Evolutionary conservation across 2,797 vertebrate species (phyloP).

Genomic region (Mus caroli): DNA sequence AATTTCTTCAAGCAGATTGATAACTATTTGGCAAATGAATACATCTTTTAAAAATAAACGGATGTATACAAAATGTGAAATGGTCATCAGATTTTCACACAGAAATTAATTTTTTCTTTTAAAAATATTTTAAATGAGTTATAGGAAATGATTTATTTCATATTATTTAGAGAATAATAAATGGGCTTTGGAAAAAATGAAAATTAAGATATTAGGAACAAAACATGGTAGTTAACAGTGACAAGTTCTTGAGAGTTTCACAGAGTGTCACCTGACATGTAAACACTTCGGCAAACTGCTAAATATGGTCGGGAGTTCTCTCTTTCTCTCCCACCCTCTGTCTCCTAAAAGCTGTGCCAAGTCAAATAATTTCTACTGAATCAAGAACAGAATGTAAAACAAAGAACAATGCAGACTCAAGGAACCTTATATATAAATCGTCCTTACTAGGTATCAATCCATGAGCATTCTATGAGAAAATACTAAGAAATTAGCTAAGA

Average conservation of each 20-base stretch:
- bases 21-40: slow-evolving; percentile 45
- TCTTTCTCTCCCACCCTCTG: neutral
- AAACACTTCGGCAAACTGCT: slow-evolving; percentile 85
- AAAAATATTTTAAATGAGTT: slow-evolving; percentile 84
- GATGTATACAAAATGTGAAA: slow-evolving; percentile 26
- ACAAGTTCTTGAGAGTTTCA: slow-evolving; percentile 82
- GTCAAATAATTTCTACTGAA: slow-evolving; percentile 72
- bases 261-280: slow-evolving; percentile 85
- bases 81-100: slow-evolving; percentile 32
- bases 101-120: slow-evolving; percentile 74
- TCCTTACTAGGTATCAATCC: slow-evolving; percentile 74
- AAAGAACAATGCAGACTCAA: slow-evolving; percentile 39
- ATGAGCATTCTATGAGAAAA: slow-evolving; percentile 52
- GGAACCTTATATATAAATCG: slow-evolving; percentile 45
- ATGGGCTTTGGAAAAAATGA: slow-evolving; percentile 85
- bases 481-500: slow-evolving; percentile 85
- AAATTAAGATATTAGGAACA: slow-evolving; percentile 87
- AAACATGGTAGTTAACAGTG: slow-evolving; percentile 82
- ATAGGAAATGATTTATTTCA: slow-evolving; percentile 79
- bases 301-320: slow-evolving; percentile 81
- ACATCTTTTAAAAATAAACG: slow-evolving; percentile 57
- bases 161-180: slow-evolving; percentile 89
- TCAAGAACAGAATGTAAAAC: slow-evolving; percentile 61
- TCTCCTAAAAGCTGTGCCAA: slow-evolving; percentile 85
- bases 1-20: slow-evolving; percentile 51